Evolutionary conservation across 2,888 invertebrate genomes (phyloP).

Genomic region (Lasiommata megera): DNA sequence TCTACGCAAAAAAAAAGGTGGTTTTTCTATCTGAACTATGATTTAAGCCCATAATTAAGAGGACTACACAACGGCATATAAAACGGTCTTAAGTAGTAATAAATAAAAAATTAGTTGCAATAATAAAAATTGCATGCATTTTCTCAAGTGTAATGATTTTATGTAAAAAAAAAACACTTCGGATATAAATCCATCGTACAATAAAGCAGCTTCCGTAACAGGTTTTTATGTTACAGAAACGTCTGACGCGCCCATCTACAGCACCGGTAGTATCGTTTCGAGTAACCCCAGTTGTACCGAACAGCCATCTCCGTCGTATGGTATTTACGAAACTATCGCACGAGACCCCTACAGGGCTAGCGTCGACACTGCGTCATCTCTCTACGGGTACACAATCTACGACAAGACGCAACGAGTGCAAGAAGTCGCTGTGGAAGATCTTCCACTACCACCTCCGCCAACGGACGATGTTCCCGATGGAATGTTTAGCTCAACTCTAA

Average conservation of each 20-base stretch:
- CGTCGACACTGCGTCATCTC: constrained; percentile 54
- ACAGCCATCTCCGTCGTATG: constrained; percentile 50
- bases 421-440: constrained; percentile 56
- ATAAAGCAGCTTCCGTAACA: not conserved
- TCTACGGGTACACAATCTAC: constrained; percentile 76
- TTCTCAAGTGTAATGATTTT: too few relatives aligned
- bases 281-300: constrained; percentile 50
- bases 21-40: too few relatives aligned
- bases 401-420: constrained; percentile 58
- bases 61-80: too few relatives aligned
- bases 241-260: constrained; percentile 47
- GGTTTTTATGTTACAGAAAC: constrained; percentile 44
- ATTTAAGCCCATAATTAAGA: too few relatives aligned
- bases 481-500: constrained; percentile 88
- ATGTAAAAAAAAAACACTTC: too few relatives aligned
- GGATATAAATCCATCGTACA: too few relatives aligned
- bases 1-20: too few relatives aligned
- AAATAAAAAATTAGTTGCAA: too few relatives aligned
- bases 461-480: constrained; percentile 72
- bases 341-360: constrained; percentile 55
- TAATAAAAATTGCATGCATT: too few relatives aligned
- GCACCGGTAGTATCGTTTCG: constrained; percentile 41
- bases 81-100: too few relatives aligned
- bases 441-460: constrained; percentile 87
- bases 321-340: constrained; percentile 59